Base-by-base conservation (phyloP, 2,888 invertebrate genomes). In the Limnephilus lunatus region DNA sequence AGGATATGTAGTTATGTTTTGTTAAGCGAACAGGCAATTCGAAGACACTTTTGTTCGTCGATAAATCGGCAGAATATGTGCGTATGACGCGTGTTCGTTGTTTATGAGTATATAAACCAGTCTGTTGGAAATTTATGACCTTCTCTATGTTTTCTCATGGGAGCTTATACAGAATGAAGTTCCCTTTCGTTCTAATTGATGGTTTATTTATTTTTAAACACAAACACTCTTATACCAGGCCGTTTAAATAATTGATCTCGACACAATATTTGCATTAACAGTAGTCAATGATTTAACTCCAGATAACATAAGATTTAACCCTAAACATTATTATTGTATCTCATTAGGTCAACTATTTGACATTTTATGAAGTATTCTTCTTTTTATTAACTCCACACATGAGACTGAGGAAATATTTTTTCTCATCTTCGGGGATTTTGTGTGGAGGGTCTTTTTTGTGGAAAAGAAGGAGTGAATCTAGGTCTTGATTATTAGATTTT, bases 61-160 rank as follows among this genome's bases (percentile, higher is more conserved):
- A 90, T 90, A 90, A 53, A 90, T 90, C 90, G 68, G 53, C 32
- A 68, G 85, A 90, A 90, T 90, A 89, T 32, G 89, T 92, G 92
- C 87, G 80, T n/a, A 53, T 82, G 92, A 92, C 92, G 87, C 82
- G 83, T 92, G 91, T 92, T 92, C 90, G 91, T 92, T 90, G 91
- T 91, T 83, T 91, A 91, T 87, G 90, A 92, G 92, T 92, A 86
- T 82, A 90, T 91, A 92, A 91, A 86, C 85, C 48, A 44, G 91
- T 89, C 92, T 91, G 90, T 90, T 86, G 12, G 80, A 44, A 83
- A 92, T 92, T 92, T 91, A 92, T 91, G 92, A 48, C 86, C 82
- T 39, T 88, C 82, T 88, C 87, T 88, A 30, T 35, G 53, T 88
- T 32, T 53, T 68, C 83, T 82, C 32, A 48, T 53, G 87, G 35